Base-by-base conservation (phyloP, 2,797 vertebrate species). In the Cryptoblepharus egeriae region DNA sequence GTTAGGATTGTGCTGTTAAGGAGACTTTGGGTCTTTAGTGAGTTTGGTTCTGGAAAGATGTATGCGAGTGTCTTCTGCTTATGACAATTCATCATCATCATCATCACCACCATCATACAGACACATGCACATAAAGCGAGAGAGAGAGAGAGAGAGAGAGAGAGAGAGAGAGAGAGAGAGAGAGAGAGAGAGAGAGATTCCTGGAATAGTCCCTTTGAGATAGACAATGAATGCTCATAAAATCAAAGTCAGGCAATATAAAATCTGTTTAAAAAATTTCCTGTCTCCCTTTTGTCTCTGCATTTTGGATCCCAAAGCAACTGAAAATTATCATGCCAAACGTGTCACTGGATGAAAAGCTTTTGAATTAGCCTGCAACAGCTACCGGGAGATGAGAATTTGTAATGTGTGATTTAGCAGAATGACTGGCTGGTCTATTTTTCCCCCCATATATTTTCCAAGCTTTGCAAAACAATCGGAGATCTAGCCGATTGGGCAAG, bases 131-230 rank as follows among this genome's bases (percentile, higher is more conserved):
- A 45, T 11, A 45, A 11, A 45, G 42, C 5, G 42, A 45, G 42
- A 45, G 42, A 45, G 42, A 45, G 42, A 45, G 42, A 45, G 42
- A 45, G 42, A 45, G 42, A 45, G 42, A 45, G 42, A 45, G 42
- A 45, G 42, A 45, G 42, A 45, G 42, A 45, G 42, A 45, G 42
- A 45, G 42, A 45, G 42, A 45, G n/a, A n/a, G n/a, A n/a, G n/a
- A n/a, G n/a, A n/a, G n/a, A n/a, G n/a, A n/a, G n/a, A n/a, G n/a
- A n/a, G n/a, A n/a, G n/a, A n/a, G n/a, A n/a, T 35, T 75, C 52
- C 72, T 78, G 81, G 84, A 89, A 85, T 80, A 61, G 79, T 20
- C 73, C 81, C 79, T 83, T 88, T 87, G 81, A 82, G 86, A 85
- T 76, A 81, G 6, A 68, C 76, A 83, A 61, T n/a, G 77, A 85